Percentiles rank a stretch among this genome's conserved stretches.
Conservation (phyloP, 2,113 vertebrate genomes). For the Sceloporus undulatus region DNA sequence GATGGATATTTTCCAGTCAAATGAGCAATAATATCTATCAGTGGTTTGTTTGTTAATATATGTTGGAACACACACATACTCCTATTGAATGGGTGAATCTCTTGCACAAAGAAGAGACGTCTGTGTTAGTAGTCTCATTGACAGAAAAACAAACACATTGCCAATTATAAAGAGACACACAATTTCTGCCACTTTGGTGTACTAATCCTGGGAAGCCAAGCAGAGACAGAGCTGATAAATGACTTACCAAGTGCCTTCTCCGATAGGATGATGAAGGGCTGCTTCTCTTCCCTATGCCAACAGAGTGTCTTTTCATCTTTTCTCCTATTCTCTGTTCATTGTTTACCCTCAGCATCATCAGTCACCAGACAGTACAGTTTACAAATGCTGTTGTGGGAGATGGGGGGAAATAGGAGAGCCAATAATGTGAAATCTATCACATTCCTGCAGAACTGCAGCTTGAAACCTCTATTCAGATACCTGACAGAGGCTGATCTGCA, state of each 20-base stretch:
- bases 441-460: constrained; percentile 50
- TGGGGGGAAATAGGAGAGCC: constrained; percentile 50
- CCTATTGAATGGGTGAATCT: neutral
- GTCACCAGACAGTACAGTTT: constrained; percentile 64
- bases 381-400: constrained; percentile 65
- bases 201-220: constrained; percentile 39
- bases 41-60: constrained; percentile 25
- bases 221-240: constrained; percentile 60
- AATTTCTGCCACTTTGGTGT: constrained; percentile 46
- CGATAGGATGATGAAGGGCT: constrained; percentile 57
- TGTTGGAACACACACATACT: constrained; percentile 11
- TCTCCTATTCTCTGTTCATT: constrained; percentile 60
- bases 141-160: constrained; percentile 54
- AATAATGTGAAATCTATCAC: constrained; percentile 70
- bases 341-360: constrained; percentile 68
- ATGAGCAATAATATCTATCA: constrained; percentile 21
- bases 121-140: constrained; percentile 38
- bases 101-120: constrained; percentile 32
- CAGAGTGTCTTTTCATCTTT: constrained; percentile 56
- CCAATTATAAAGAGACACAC: constrained; percentile 47
- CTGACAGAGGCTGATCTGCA: constrained; percentile 40
- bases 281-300: constrained; percentile 48
- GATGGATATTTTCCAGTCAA: constrained; percentile 47
- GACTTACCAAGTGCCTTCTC: constrained; percentile 18
- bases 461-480: constrained; percentile 51